These are phyloP conservation scores for Sepiola atlantica DNA, from an alignment of 2,888 invertebrate species.

Conservation along the genomic window DNA sequence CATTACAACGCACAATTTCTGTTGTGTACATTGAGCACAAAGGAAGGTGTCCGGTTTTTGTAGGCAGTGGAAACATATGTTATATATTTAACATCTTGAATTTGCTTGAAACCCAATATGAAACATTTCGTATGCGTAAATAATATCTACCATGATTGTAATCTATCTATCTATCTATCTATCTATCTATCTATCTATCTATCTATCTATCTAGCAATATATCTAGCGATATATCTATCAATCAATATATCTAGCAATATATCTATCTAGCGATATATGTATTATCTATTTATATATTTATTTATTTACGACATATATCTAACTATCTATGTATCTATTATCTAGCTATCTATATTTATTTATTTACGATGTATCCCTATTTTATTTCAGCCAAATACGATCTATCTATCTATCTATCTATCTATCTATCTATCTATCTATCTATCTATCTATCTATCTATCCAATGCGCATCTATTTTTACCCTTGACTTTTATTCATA, in stretches of 20 bases:
- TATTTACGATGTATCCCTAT: too few relatives aligned
- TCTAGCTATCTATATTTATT: too few relatives aligned
- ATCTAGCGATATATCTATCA: not conserved
- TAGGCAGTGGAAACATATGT: slow-evolving; percentile 3
- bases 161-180: not conserved
- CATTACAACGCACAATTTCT: not conserved
- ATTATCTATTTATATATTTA: too few relatives aligned
- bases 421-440: not conserved
- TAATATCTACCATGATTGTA: not conserved
- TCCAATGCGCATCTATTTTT: too few relatives aligned
- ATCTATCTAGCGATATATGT: not conserved
- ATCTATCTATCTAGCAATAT: not conserved
- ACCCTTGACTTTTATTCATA: too few relatives aligned
- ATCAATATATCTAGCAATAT: not conserved
- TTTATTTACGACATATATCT: too few relatives aligned
- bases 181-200: not conserved
- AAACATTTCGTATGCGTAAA: not conserved
- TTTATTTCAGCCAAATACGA: too few relatives aligned
- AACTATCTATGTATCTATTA: too few relatives aligned
- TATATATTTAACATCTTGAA: not conserved
- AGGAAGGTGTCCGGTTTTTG: slow-evolving; percentile 3
- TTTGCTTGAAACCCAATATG: not conserved
- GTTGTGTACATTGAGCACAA: not conserved
- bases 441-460: not conserved
- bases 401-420: slow-evolving; percentile 4